A percentile compares a stretch with the other conserved stretches of the same genome.
Conservation (phyloP, 1,140 invertebrate species). For the Trichogramma pretiosum region DNA sequence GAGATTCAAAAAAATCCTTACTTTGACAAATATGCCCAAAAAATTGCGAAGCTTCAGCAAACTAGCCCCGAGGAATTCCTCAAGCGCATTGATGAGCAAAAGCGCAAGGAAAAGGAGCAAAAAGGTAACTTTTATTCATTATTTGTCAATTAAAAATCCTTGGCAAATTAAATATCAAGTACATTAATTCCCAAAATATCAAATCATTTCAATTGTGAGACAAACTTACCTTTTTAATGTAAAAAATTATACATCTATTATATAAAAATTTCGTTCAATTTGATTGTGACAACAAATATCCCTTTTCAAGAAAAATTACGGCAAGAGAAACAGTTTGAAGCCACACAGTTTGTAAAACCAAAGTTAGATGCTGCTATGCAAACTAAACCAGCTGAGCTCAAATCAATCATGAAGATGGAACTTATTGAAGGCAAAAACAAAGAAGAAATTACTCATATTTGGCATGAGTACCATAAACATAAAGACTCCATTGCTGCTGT, state of each 20-base stretch:
- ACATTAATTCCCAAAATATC: no score
- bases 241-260: background rate
- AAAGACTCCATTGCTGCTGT: conserved; percentile 66
- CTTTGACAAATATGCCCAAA: conserved; percentile 71
- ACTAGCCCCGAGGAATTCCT: conserved; percentile 67
- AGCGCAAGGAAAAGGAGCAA: conserved; percentile 42
- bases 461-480: conserved; percentile 70
- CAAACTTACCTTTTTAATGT: no score
- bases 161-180: background rate
- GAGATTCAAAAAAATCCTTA: conserved; percentile 68
- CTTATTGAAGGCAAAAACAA: conserved; percentile 62
- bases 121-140: conserved; percentile 34
- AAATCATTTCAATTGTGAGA: background rate
- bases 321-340: conserved; percentile 25
- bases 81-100: conserved; percentile 53
- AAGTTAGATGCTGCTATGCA: conserved; percentile 43
- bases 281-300: conserved; percentile 18
- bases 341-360: conserved; percentile 35
- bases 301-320: conserved; percentile 27
- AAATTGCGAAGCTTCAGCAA: conserved; percentile 66
- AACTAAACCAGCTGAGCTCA: conserved; percentile 40
- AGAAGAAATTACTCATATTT: conserved; percentile 68
- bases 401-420: conserved; percentile 72
- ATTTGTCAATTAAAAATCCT: no score
- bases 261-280: conserved; percentile 4